Evolutionary conservation across 2,797 vertebrate species (phyloP).

Genomic region (Erithacus rubecula): DNA sequence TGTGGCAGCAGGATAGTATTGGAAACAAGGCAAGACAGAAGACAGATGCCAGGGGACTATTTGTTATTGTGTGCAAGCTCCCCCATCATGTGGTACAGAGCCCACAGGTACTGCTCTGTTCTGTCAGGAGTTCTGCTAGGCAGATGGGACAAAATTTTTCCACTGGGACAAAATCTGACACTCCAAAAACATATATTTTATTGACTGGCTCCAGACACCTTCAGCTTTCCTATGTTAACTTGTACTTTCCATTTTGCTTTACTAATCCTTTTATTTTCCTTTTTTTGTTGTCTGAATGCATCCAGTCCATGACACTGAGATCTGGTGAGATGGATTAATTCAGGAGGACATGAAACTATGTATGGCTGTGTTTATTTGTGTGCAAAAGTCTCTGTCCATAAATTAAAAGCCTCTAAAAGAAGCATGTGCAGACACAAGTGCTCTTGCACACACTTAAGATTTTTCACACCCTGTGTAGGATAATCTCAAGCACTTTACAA

Average conservation of each 20-base stretch:
- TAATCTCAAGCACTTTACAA: conserved; percentile 49
- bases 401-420: conserved; percentile 3
- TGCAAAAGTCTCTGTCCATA: conserved; percentile 10
- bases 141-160: not conserved
- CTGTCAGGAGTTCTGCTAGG: not conserved
- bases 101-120: not conserved
- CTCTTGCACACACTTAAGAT: not conserved
- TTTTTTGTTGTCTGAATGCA: not conserved
- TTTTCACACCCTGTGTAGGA: conserved; percentile 25
- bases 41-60: not conserved
- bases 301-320: not conserved
- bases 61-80: not conserved
- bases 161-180: not conserved
- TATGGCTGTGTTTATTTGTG: not conserved
- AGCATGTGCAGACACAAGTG: not conserved
- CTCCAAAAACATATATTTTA: not conserved
- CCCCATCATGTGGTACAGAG: not conserved
- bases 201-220: not conserved
- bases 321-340: not conserved
- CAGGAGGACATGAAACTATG: not conserved
- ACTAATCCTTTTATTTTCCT: not conserved
- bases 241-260: not conserved
- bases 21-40: not conserved
- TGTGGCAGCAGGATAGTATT: not conserved
- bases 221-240: not conserved